Evolutionary conservation across 2,797 vertebrate genomes (phyloP).

Genomic region (Picus viridis): DNA sequence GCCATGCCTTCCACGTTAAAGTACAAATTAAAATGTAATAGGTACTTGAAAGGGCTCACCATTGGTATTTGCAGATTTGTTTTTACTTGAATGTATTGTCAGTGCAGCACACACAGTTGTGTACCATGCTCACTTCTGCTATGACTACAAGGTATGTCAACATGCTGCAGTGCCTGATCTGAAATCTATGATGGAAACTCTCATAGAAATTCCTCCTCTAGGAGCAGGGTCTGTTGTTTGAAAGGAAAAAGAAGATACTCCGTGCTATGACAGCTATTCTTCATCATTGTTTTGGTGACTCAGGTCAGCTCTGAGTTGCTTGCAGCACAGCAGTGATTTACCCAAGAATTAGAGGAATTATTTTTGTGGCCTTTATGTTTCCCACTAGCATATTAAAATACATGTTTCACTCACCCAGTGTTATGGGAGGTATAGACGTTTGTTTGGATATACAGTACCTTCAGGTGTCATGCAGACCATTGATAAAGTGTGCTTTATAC

Average conservation of each 20-base stretch:
- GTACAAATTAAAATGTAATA: neutral
- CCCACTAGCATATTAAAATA: neutral
- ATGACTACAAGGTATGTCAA: neutral
- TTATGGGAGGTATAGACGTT: neutral
- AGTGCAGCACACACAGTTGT: neutral
- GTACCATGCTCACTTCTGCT: neutral
- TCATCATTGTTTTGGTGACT: neutral
- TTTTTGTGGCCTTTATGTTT: neutral
- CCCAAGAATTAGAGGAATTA: neutral
- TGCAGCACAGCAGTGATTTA: neutral
- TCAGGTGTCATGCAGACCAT: neutral
- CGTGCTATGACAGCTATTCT: neutral
- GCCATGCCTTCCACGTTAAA: neutral
- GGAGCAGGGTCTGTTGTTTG: neutral
- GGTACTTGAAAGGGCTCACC: neutral
- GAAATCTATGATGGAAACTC: neutral
- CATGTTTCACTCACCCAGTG: neutral
- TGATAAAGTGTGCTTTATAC: neutral
- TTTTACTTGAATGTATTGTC: neutral
- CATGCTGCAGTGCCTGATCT: neutral
- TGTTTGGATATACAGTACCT: neutral
- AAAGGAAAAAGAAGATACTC: neutral
- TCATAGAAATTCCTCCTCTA: neutral
- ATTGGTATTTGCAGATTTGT: neutral
- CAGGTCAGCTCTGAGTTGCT: neutral